These are phyloP conservation scores for Lydus trimaculatus DNA, from an alignment of 2,888 invertebrate species.

Conservation along the genomic window DNA sequence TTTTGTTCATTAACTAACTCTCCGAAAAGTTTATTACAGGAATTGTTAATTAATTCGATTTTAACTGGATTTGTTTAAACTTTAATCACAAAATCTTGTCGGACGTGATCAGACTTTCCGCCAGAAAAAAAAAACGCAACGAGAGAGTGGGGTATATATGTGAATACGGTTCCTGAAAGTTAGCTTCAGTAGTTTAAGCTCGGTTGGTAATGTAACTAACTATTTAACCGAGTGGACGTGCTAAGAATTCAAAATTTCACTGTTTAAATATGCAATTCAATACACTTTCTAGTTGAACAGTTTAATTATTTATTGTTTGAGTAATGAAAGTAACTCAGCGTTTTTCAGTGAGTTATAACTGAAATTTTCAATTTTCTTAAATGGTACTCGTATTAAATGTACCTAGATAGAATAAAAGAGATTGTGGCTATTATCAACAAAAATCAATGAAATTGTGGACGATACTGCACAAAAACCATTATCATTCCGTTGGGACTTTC, in stretches of 20 bases:
- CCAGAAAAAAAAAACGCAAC: neutral
- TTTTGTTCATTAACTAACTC: neutral
- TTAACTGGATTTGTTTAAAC: slow-evolving; percentile 22
- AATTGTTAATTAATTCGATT: slow-evolving; percentile 33
- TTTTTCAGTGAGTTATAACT: neutral
- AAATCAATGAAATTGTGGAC: slow-evolving; percentile 34
- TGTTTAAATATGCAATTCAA: slow-evolving; percentile 48
- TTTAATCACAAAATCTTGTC: slow-evolving; percentile 17
- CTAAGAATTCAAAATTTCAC: slow-evolving; percentile 39
- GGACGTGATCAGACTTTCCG: neutral
- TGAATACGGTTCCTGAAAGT: neutral
- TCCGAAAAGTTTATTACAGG: neutral
- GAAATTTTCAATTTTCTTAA: neutral
- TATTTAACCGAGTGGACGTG: slow-evolving; percentile 48
- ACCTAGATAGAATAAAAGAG: slow-evolving; percentile 16
- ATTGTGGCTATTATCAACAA: neutral
- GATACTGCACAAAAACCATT: slow-evolving; percentile 35
- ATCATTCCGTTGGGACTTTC: slow-evolving; percentile 26
- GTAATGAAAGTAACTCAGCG: neutral
- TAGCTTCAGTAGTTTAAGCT: neutral
- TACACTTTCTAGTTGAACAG: slow-evolving; percentile 36
- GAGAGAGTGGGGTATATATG: too few species aligned
- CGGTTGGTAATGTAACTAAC: slow-evolving; percentile 47
- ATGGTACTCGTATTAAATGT: neutral
- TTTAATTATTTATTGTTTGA: slow-evolving; percentile 34